phyloP scores from a whole-genome alignment of 2,888 invertebrate species.

The Rotaria socialis region DNA sequence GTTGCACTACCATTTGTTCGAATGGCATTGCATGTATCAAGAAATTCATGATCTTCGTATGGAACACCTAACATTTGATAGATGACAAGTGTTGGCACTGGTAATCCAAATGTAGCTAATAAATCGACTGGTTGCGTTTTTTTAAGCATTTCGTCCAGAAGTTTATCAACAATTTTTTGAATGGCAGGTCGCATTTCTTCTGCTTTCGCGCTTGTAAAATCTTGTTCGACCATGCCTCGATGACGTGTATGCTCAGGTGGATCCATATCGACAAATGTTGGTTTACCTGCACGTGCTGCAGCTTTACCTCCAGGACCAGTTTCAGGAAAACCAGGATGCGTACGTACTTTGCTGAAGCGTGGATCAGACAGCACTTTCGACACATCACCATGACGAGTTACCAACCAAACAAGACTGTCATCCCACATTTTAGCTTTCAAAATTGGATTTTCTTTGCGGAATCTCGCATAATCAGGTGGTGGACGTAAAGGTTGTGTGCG shows the following conservation, averaged over 20 bases:
- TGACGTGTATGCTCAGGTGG: neutral
- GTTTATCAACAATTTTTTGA: no score
- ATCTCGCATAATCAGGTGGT: neutral
- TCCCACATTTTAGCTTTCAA: constrained; percentile 1
- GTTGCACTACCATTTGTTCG: constrained; percentile 9
- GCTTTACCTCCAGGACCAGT: neutral
- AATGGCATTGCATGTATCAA: neutral
- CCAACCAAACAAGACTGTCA: neutral
- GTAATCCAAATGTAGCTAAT: neutral
- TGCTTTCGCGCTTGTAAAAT: no score
- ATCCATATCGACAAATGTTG: neutral
- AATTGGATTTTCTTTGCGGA: neutral
- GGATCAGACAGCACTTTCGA: neutral
- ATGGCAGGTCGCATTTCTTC: no score
- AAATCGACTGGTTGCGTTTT: neutral
- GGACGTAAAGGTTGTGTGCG: neutral
- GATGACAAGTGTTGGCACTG: neutral
- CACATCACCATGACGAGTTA: neutral
- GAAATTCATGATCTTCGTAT: neutral
- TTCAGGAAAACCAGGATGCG: constrained; percentile 14
- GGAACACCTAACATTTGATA: neutral
- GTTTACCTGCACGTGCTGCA: neutral
- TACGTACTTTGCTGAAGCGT: constrained; percentile 20
- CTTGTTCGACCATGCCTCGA: no score
- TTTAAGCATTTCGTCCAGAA: neutral